Evolutionary conservation across 2,888 invertebrate species (phyloP).

Genomic region (Cactoblastis cactorum): DNA sequence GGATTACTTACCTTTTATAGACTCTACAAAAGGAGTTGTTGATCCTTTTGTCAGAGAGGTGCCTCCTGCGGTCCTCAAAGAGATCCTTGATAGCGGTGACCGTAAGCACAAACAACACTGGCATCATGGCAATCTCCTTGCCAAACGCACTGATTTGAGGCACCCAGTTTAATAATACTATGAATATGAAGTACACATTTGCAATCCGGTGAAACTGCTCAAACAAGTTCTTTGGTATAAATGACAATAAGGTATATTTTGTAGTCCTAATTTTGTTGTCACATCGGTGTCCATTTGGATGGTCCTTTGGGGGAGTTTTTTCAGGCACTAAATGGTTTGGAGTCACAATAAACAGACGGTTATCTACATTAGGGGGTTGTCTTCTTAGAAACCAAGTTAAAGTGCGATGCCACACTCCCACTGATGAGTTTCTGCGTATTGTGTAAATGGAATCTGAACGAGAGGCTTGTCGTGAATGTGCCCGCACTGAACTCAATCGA

Average conservation of each 20-base stretch:
- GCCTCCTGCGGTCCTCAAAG: conserved; percentile 94
- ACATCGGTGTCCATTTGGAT: conserved; percentile 90
- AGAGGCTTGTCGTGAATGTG: conserved; percentile 90
- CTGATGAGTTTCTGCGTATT: conserved; percentile 85
- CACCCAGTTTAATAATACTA: conserved; percentile 97
- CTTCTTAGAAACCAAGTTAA: conserved; percentile 81
- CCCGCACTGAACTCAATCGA: conserved; percentile 70
- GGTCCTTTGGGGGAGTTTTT: conserved; percentile 87
- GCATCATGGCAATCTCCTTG: conserved; percentile 96
- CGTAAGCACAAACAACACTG: conserved; percentile 95
- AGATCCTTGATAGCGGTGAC: conserved; percentile 97
- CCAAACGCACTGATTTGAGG: conserved; percentile 96
- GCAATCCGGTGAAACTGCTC: conserved; percentile 99
- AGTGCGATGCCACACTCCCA: conserved; percentile 85
- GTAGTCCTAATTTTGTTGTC: conserved; percentile 95
- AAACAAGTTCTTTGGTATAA: conserved; percentile 96
- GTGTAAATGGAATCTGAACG: conserved; percentile 95
- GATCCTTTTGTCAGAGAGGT: conserved; percentile 94
- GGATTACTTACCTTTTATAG: conserved; percentile 87
- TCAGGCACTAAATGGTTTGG: conserved; percentile 92
- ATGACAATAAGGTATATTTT: conserved; percentile 95
- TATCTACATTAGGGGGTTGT: conserved; percentile 82
- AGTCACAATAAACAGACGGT: conserved; percentile 85
- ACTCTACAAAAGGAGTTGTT: conserved; percentile 96
- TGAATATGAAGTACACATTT: conserved; percentile 98